Evolutionary conservation across 2,113 vertebrate species (phyloP), one percentile per base, ranked within the genome.

Genomic region (Austrofundulus limnaeus): DNA sequence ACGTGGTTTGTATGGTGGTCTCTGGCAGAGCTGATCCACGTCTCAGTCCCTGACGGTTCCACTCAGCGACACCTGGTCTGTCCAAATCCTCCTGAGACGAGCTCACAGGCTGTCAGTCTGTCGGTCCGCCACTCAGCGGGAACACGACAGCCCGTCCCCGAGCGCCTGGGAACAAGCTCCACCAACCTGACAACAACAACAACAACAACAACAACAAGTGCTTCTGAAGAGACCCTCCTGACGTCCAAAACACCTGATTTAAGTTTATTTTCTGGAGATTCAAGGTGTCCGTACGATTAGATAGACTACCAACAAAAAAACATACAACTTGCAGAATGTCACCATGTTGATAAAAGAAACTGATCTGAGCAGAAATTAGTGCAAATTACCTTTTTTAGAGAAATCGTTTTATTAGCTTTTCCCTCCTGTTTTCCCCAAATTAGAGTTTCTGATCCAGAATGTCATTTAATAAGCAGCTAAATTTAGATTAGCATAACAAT

Each of bases 31-130:
- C 65, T 75, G 71, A 79, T 75, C 70, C 77, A 66, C 81, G 78
- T 81, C 81, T 82, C 78, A 79, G 74, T 71, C 59, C 74, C 80
- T 74, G 83, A 83, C 78, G 72, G 87, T 85, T 84, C n/a, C 79
- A 81, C 83, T 82, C 75, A 65, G 76, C 69, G 66, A 82, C 80
- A 82, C 75, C 78, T 81, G 81, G 70, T 84, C 81, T 61, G 79
- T 56, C 62, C 77, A 75, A 87, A 89, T 84, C 80, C 87, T 84
- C 85, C 68, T 41, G 85, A 87, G 87, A 87, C 77, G 41, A 64
- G 41, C 78, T 74, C 46, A 45, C 72, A 45, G 61, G 58, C 84
- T 85, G 87, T 84, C 82, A 85, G 80, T 81, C 75, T 69, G 82
- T 85, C 64, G 53, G 72, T 81, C 83, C 83, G 81, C 84, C 85